Conservation (phyloP, 2,888 invertebrate species). For the Portevinia maculata region DNA sequence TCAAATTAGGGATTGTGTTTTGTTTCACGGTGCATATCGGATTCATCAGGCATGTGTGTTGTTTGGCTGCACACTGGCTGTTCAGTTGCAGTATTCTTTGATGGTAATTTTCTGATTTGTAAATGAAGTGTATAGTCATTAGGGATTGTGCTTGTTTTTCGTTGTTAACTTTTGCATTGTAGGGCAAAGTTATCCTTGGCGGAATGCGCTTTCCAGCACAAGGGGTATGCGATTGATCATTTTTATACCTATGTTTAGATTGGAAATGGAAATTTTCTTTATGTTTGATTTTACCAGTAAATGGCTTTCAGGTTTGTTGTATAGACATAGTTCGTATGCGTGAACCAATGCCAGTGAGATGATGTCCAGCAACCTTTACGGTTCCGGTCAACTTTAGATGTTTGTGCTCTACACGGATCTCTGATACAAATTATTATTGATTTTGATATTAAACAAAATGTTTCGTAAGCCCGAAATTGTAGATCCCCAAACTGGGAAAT, state of each 20-base stretch:
- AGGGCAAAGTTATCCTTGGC: constrained; percentile 36
- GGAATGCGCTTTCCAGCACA: constrained; percentile 56
- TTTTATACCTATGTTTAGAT: constrained; percentile 39
- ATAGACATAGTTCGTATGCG: no score
- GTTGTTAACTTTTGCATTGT: constrained; percentile 34
- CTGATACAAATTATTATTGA: no score
- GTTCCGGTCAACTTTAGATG: no score
- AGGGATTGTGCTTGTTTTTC: constrained; percentile 53
- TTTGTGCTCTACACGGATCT: no score
- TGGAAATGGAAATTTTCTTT: constrained; percentile 25
- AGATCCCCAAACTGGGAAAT: no score
- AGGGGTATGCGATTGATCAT: constrained; percentile 41
- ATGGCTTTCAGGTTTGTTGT: neutral
- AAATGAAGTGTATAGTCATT: constrained; percentile 53
- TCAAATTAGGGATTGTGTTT: constrained; percentile 67
- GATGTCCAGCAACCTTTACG: no score
- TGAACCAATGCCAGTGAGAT: no score
- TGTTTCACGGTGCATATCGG: constrained; percentile 20
- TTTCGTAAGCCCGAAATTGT: no score
- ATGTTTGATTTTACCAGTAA: neutral
- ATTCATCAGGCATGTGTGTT: neutral
- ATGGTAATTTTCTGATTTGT: constrained; percentile 64
- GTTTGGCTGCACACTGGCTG: neutral
- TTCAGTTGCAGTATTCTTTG: constrained; percentile 18
- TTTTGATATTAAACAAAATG: no score